Conservation (phyloP, 2,888 invertebrate species). For the Phrixothrix hirtus region DNA sequence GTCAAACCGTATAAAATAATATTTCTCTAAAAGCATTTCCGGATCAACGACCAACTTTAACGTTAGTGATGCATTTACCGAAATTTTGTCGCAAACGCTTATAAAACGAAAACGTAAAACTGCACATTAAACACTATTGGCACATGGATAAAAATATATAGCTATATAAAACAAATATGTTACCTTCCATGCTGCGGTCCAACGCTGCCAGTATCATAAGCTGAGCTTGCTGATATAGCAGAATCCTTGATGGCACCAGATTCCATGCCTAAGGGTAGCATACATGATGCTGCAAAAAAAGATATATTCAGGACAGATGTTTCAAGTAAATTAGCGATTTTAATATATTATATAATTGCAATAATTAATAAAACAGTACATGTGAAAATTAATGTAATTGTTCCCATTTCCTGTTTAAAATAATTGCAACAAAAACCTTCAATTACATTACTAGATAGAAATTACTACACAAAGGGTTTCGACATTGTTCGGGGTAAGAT, state of each 20-base stretch:
- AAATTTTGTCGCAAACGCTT: constrained; percentile 23
- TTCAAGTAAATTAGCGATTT: neutral
- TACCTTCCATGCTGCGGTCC: constrained; percentile 83
- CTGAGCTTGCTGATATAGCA: constrained; percentile 79
- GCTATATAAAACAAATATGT: neutral
- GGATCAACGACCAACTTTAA: constrained; percentile 43
- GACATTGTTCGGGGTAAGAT: no score
- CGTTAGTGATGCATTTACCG: constrained; percentile 41
- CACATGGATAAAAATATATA: constrained; percentile 2
- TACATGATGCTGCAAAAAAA: constrained; percentile 68
- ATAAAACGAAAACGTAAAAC: constrained; percentile 12
- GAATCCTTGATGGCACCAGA: constrained; percentile 75
- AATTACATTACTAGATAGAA: no score
- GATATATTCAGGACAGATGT: neutral
- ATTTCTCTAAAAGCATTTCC: constrained; percentile 53
- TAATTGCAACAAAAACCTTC: no score
- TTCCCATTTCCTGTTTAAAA: no score
- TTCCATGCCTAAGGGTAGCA: constrained; percentile 78
- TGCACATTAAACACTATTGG: constrained; percentile 8
- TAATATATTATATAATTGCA: no score
- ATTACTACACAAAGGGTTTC: no score
- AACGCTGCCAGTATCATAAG: constrained; percentile 78
- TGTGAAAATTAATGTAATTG: no score
- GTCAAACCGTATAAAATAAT: constrained; percentile 49
- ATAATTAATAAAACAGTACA: no score